Conservation (phyloP, 2,888 invertebrate genomes). For the Proisotoma minuta region DNA sequence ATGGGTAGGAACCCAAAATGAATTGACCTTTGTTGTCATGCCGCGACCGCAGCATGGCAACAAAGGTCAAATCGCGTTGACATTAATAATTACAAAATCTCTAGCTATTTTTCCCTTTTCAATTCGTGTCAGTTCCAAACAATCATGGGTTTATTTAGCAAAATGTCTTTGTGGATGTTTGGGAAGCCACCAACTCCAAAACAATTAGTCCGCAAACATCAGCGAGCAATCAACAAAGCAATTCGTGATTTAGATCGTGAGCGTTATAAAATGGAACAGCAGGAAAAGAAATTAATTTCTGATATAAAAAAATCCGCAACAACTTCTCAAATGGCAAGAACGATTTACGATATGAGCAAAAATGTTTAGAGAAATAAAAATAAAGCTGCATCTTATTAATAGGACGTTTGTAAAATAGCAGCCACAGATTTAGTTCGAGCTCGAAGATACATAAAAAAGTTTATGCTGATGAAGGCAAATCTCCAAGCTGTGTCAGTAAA, state of each 20-base stretch:
- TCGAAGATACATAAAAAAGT: slow-evolving; percentile 59
- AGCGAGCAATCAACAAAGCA: slow-evolving; percentile 58
- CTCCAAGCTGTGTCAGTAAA: slow-evolving; percentile 60
- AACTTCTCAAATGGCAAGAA: slow-evolving; percentile 58
- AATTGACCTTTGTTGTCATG: too few relatives aligned
- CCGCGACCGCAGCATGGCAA: too few relatives aligned
- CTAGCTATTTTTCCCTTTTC: not conserved
- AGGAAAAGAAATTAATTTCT: slow-evolving; percentile 60
- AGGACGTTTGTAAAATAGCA: slow-evolving; percentile 62
- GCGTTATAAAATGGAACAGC: slow-evolving; percentile 56
- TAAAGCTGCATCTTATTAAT: slow-evolving; percentile 10
- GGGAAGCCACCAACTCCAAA: slow-evolving; percentile 59
- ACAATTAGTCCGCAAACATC: slow-evolving; percentile 59
- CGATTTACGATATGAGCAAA: too few relatives aligned
- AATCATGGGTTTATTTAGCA: slow-evolving; percentile 8
- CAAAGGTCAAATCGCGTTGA: not conserved
- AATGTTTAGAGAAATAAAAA: too few relatives aligned
- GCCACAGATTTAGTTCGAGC: slow-evolving; percentile 61
- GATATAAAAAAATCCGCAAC: slow-evolving; percentile 63
- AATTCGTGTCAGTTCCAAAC: not conserved
- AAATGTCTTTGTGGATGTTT: too few relatives aligned
- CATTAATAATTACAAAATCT: not conserved
- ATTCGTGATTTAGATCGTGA: slow-evolving; percentile 60
- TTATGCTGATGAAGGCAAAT: slow-evolving; percentile 61
- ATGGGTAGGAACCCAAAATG: too few relatives aligned